These are phyloP conservation scores for Rhynchopsitta pachyrhyncha DNA, from an alignment of 2,113 vertebrate genomes.

Conservation along the genomic window DNA sequence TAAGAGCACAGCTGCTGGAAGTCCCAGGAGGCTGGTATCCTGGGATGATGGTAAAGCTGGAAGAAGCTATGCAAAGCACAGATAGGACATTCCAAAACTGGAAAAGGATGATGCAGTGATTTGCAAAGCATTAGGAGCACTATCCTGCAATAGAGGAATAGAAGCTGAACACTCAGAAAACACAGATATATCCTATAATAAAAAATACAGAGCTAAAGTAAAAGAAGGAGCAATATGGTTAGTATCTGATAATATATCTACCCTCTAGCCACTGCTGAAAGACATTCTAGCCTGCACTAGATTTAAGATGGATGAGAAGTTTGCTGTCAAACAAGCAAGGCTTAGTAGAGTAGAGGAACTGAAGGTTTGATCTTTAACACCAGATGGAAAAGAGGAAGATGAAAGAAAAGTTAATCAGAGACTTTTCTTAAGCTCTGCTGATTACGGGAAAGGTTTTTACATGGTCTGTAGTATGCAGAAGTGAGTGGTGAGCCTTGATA, in stretches of 20 bases:
- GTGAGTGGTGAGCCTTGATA: slow-evolving; percentile 64
- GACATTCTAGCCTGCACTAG: slow-evolving; percentile 36
- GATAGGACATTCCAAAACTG: not conserved
- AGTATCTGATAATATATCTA: slow-evolving; percentile 42
- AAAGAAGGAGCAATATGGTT: slow-evolving; percentile 50
- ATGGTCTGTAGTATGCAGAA: slow-evolving; percentile 60
- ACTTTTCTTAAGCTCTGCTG: slow-evolving; percentile 68
- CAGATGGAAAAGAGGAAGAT: slow-evolving; percentile 67
- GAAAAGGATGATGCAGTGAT: not conserved
- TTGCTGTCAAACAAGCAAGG: slow-evolving; percentile 63
- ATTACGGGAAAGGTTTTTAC: slow-evolving; percentile 69
- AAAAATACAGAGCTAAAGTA: slow-evolving; percentile 40
- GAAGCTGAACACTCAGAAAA: not conserved
- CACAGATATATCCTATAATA: slow-evolving; percentile 14
- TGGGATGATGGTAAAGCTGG: not conserved
- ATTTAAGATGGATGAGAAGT: slow-evolving; percentile 70
- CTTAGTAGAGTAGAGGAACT: slow-evolving; percentile 63
- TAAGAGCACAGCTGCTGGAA: not conserved
- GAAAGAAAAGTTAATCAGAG: slow-evolving; percentile 72
- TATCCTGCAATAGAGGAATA: not conserved
- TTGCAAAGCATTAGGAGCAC: slow-evolving; percentile 12
- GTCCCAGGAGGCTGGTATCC: not conserved
- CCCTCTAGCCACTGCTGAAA: slow-evolving; percentile 54
- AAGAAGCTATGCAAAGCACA: not conserved
- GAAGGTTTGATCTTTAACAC: slow-evolving; percentile 69